Evolutionary conservation across 2,113 vertebrate species (phyloP).

Genomic region (Pleuronectes platessa): DNA sequence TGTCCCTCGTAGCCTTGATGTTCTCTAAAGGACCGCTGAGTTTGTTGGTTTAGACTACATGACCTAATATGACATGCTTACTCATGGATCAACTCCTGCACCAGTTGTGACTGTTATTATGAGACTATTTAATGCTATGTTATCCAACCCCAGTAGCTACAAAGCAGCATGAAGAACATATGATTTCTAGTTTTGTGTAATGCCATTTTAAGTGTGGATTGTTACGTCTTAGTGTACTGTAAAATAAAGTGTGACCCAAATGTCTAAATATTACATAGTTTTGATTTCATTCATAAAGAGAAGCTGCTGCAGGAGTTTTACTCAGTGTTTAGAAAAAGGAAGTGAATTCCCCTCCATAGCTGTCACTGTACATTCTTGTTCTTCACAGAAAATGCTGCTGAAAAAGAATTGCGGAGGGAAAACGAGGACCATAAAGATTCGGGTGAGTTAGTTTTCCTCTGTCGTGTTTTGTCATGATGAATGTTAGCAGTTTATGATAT

Average conservation of each 20-base stretch:
- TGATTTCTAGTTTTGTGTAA: neutral
- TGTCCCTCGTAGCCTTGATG: too few relatives aligned
- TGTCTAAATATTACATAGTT: neutral
- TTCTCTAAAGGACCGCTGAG: too few relatives aligned
- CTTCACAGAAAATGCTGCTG: constrained; percentile 91
- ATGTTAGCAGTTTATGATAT: neutral
- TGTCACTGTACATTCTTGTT: constrained; percentile 65
- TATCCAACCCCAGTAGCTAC: neutral
- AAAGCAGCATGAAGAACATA: neutral
- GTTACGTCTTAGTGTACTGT: too few relatives aligned
- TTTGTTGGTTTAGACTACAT: too few relatives aligned
- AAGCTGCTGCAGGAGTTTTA: neutral
- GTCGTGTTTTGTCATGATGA: neutral
- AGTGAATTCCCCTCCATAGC: neutral
- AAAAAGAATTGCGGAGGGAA: constrained; percentile 91
- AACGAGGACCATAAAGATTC: constrained; percentile 89
- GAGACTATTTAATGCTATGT: too few relatives aligned
- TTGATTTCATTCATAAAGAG: neutral
- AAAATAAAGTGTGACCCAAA: too few relatives aligned
- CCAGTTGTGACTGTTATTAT: too few relatives aligned
- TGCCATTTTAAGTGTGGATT: too few relatives aligned
- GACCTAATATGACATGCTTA: too few relatives aligned
- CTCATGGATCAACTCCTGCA: too few relatives aligned
- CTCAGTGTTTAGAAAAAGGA: neutral
- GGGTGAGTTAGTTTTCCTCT: constrained; percentile 78